A percentile compares a stretch with the other conserved stretches of the same genome.
These are phyloP conservation scores for Otolemur garnettii DNA, from an alignment of 2,113 vertebrate species.

Conservation along the genomic window DNA sequence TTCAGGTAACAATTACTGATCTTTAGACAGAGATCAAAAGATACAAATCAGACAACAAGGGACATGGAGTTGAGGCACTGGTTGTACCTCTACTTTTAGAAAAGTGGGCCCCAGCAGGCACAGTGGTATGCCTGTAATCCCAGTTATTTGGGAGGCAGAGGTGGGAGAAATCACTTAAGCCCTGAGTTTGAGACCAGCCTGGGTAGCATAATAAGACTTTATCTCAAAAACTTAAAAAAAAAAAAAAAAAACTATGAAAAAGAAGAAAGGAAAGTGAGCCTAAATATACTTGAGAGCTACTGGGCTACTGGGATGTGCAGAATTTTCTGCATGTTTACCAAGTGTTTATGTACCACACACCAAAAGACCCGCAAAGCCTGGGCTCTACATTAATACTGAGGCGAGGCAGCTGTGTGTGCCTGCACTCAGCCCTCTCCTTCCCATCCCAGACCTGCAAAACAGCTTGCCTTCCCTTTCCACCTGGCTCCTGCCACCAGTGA, in stretches of 20 bases:
- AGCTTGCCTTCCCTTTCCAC: neutral
- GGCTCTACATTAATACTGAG: neutral
- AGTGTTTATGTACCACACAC: neutral
- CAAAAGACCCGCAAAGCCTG: neutral
- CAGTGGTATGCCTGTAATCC: neutral
- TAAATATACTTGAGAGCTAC: neutral
- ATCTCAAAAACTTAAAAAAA: neutral
- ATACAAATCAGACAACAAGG: neutral
- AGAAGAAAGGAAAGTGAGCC: neutral
- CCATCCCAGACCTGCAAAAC: neutral
- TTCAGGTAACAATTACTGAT: neutral
- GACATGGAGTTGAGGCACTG: neutral
- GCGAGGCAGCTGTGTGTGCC: neutral
- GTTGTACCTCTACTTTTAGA: neutral
- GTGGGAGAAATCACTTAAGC: too few relatives aligned
- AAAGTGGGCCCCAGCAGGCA: neutral
- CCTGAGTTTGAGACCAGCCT: too few relatives aligned
- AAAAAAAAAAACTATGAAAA: neutral
- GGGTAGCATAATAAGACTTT: too few relatives aligned
- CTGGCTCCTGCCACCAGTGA: neutral
- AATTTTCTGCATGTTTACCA: constrained; percentile 4
- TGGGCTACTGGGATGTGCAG: neutral
- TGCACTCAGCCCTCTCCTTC: neutral
- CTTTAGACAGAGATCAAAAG: neutral
- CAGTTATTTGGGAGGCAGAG: neutral